A percentile compares a stretch with the other conserved stretches of the same genome.
Conservation (phyloP, 2,113 vertebrate genomes). For the Indicator indicator region DNA sequence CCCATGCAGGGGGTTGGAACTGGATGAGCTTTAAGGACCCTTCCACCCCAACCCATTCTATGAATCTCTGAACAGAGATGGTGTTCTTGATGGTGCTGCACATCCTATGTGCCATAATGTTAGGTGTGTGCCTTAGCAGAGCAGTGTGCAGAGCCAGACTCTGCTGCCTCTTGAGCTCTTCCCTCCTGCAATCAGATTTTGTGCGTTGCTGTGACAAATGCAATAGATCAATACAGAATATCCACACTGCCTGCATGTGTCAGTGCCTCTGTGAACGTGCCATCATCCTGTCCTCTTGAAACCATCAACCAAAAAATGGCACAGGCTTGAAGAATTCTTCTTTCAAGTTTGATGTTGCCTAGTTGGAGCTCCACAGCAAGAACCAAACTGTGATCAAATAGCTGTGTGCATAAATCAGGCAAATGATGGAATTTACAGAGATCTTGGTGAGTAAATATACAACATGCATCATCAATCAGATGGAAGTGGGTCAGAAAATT, state of each 20-base stretch:
- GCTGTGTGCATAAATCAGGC: slow-evolving; percentile 31
- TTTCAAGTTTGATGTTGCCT: not conserved
- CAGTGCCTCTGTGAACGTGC: not conserved
- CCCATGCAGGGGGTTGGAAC: no score
- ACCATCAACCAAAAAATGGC: not conserved
- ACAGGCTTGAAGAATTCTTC: not conserved
- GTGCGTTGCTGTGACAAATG: not conserved
- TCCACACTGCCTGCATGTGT: not conserved
- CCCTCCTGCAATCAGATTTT: not conserved
- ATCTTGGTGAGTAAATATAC: not conserved
- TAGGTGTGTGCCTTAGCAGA: not conserved
- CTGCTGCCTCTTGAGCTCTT: not conserved
- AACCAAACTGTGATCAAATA: not conserved
- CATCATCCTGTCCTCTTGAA: not conserved
- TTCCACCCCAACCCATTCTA: no score
- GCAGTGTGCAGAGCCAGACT: not conserved
- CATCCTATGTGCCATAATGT: not conserved
- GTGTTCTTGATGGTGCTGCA: not conserved
- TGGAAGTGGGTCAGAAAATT: not conserved
- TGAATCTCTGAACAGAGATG: not conserved
- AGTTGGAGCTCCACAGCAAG: not conserved
- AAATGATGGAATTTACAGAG: slow-evolving; percentile 15
- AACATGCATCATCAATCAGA: not conserved
- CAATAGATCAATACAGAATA: not conserved
- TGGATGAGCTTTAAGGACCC: no score